Base-by-base conservation (phyloP, 2,113 vertebrate species). In the Myotis lucifugus region DNA sequence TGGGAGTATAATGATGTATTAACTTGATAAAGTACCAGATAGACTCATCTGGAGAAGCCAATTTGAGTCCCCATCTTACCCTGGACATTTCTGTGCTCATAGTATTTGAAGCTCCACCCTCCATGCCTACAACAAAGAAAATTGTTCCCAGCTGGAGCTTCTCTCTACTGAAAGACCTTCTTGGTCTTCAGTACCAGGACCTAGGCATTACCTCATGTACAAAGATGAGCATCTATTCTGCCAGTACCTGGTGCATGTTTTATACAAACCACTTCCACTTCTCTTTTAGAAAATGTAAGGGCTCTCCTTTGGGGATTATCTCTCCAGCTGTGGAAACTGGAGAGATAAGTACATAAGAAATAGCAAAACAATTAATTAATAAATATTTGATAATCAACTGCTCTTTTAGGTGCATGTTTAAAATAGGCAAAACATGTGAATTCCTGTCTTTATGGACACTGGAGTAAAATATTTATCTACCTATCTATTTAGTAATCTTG, bases 361-460 rank as follows among this genome's bases (percentile, higher is more conserved):
- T 85, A 92, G 21, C 19, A 73, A 88, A 95, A 46, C 42, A 37
- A 50, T 54, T 73, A 25, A 61, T 92, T 79, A 85, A 91, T 61
- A 95, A 84, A n/a, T 73, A 66, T 93, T 78, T 88, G 37, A 66
- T 76, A 87, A 94, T 81, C n/a, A 85, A 42, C 48, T 42, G 25
- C 21, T 85, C 61, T 37, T 3, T 91, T 59, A 67, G 29, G 50
- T 73, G 6, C 19, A 34, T 52, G n/a, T 54, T 93, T 88, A 54
- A 69, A 32, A 37, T 66, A 27, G 74, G 18, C 69, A 85, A 77
- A 92, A 48, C 40, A 92, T 85, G 50, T 17, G 48, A 79, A 83
- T 59, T 61, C 29, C 19, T 52, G 40, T 86, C 79, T 56, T 67
- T n/a, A 27, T 48, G 59, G 29, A 37, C n/a, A 59, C 69, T 78